A percentile compares a stretch with the other conserved stretches of the same genome.
These are phyloP conservation scores for Masticophis lateralis DNA, from an alignment of 2,797 vertebrate species.

Conservation along the genomic window DNA sequence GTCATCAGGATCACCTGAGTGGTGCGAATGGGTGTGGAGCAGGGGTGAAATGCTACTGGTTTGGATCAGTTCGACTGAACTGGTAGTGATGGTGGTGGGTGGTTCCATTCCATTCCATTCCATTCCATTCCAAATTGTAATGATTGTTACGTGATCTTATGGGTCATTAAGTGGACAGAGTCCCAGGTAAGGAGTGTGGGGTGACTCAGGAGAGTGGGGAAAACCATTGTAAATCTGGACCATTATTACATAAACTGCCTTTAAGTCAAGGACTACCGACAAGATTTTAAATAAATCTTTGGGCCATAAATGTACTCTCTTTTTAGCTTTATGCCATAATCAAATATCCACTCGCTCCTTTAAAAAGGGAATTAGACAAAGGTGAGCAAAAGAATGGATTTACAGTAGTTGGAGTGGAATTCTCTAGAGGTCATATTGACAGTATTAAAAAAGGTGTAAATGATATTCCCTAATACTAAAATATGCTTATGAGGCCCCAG, in stretches of 20 bases:
- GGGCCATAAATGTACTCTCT: constrained; percentile 66
- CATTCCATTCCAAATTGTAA: background rate
- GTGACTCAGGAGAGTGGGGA: background rate
- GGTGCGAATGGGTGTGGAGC: too few species aligned
- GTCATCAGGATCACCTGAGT: too few species aligned
- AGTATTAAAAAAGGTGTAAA: constrained; percentile 72
- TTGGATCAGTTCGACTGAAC: too few species aligned
- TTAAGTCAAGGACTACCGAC: constrained; percentile 1
- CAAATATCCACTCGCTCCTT: constrained; percentile 70
- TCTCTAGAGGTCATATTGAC: constrained; percentile 68
- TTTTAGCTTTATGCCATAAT: constrained; percentile 70
- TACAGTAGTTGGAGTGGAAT: constrained; percentile 71
- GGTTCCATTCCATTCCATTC: too few species aligned
- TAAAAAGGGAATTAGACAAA: constrained; percentile 73
- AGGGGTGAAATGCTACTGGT: too few species aligned
- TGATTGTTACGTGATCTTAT: background rate
- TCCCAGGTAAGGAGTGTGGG: background rate
- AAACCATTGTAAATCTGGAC: background rate
- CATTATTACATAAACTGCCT: background rate
- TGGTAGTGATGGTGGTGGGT: too few species aligned
- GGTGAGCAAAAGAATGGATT: constrained; percentile 69
- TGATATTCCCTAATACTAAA: constrained; percentile 72
- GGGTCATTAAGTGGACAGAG: background rate
- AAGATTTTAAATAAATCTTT: constrained; percentile 67
- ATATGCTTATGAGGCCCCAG: constrained; percentile 72